Percentiles rank a stretch among this genome's conserved stretches.
Evolutionary conservation across 2,113 vertebrate species (phyloP).

Genomic region (Oncorhynchus mykiss): DNA sequence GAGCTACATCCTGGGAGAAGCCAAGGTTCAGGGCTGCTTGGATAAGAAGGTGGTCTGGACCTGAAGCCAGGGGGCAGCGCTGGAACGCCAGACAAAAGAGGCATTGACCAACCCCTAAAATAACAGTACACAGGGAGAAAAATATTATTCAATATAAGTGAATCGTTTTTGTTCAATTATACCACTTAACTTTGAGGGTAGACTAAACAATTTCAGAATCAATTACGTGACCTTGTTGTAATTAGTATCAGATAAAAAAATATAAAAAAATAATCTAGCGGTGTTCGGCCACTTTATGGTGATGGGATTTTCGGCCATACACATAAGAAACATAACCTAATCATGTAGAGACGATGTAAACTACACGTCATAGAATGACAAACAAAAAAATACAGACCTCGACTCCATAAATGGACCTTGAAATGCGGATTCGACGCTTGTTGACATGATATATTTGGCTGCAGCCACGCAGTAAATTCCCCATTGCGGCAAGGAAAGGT

Average conservation of each 20-base stretch:
- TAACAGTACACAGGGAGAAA: neutral
- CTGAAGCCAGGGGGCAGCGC: constrained; percentile 43
- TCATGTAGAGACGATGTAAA: too few species aligned
- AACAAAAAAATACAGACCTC: neutral
- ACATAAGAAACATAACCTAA: too few species aligned
- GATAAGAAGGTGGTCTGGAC: constrained; percentile 19
- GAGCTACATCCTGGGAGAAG: constrained; percentile 78
- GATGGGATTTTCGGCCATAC: too few species aligned
- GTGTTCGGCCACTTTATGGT: too few species aligned
- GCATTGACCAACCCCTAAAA: constrained; percentile 58
- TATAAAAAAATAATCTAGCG: too few species aligned
- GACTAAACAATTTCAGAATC: too few species aligned
- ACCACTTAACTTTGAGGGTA: too few species aligned
- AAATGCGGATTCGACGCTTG: constrained; percentile 56
- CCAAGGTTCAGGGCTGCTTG: constrained; percentile 74
- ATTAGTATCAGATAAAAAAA: too few species aligned
- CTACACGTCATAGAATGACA: too few species aligned
- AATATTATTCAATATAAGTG: neutral
- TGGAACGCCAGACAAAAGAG: constrained; percentile 57
- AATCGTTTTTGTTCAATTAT: too few species aligned
- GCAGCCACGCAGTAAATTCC: constrained; percentile 43
- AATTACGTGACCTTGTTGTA: too few species aligned
- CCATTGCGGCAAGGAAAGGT: constrained; percentile 27
- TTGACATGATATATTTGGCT: constrained; percentile 51
- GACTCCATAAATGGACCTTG: constrained; percentile 64